Evolutionary conservation across 2,797 vertebrate species (phyloP).

Genomic region (Crax fasciolata): DNA sequence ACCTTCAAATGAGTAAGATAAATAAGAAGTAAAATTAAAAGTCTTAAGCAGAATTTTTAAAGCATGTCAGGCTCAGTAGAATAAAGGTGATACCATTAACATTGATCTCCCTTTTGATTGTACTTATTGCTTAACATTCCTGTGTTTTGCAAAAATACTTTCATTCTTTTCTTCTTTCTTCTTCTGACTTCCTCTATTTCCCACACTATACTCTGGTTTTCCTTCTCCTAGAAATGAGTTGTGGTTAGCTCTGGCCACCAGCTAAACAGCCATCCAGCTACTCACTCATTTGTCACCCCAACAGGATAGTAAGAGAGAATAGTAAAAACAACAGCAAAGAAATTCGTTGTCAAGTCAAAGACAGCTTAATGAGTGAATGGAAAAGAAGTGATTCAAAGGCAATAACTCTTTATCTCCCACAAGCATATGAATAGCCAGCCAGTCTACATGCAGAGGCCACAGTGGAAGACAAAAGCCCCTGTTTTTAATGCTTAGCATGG

Average conservation of each 20-base stretch:
- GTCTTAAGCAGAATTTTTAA: neutral
- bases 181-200: neutral
- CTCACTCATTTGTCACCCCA: neutral
- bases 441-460: fast-evolving
- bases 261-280: neutral
- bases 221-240: neutral
- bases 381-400: neutral
- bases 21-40: neutral
- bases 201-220: neutral
- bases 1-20: neutral
- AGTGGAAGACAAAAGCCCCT: neutral
- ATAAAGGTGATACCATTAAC: neutral
- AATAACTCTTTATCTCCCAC: neutral
- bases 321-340: neutral
- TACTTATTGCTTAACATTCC: neutral
- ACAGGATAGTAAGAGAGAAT: neutral
- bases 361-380: neutral
- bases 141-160: neutral
- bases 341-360: neutral
- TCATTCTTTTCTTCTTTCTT: neutral
- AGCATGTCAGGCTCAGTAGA: too few relatives aligned
- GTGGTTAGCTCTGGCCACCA: neutral
- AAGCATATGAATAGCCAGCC: neutral
- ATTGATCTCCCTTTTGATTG: neutral
- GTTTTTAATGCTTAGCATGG: neutral